These are phyloP conservation scores for Scaptomyza tumidula DNA, from an alignment of 2,888 invertebrate genomes.

Conservation along the genomic window DNA sequence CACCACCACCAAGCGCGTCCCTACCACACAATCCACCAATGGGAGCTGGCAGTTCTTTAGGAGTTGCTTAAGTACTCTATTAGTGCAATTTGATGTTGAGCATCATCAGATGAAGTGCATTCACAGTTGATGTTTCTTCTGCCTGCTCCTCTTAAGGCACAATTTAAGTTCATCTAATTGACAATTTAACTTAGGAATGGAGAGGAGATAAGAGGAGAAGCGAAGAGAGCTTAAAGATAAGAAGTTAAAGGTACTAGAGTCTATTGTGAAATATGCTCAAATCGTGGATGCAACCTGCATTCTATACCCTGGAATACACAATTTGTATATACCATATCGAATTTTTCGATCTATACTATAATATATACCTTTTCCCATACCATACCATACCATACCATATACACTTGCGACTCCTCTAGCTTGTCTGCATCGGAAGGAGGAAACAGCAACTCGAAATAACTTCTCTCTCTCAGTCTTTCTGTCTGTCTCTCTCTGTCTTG, in stretches of 20 bases:
- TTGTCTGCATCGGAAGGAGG: conserved; percentile 35
- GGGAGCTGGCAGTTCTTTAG: conserved; percentile 23
- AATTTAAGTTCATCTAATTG: conserved; percentile 28
- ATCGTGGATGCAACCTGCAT: no score
- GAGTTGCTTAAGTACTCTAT: conserved; percentile 72
- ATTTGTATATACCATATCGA: no score
- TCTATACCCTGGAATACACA: not conserved
- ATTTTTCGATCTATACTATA: no score
- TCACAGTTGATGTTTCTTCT: conserved; percentile 7
- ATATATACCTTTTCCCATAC: no score
- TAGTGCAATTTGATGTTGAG: conserved; percentile 60
- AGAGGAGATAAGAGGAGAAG: not conserved
- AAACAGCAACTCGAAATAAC: conserved; percentile 8
- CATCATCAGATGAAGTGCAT: conserved; percentile 37
- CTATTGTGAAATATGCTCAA: no score
- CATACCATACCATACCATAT: no score
- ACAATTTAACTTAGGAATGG: conserved; percentile 23
- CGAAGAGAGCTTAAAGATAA: not conserved
- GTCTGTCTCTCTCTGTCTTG: not conserved
- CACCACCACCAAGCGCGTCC: not conserved
- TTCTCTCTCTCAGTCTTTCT: not conserved
- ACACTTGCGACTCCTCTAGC: conserved; percentile 43
- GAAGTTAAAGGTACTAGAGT: not conserved
- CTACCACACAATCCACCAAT: conserved; percentile 1
- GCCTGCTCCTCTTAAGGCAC: not conserved